Base-by-base conservation (phyloP, 2,113 vertebrate species). In the Arothron firmamentum region DNA sequence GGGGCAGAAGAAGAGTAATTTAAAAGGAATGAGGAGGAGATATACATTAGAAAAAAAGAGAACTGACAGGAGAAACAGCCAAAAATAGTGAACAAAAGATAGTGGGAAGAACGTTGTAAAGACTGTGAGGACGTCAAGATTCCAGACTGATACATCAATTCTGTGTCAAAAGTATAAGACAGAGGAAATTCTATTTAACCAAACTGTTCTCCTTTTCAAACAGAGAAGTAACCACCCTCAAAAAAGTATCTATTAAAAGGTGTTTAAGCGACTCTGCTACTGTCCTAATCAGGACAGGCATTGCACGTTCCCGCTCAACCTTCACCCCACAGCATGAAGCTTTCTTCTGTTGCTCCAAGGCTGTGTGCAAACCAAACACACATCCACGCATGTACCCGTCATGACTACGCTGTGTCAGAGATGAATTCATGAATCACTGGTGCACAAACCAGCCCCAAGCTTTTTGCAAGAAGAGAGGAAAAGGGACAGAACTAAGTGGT, bases 371-470 rank as follows among this genome's bases (percentile, higher is more conserved):
- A 17, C 42, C 1, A 38, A 38, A 23, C 70, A 47, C 59, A 51
- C 60, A 62, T 38, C 20, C 62, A 49, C 46, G 50, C 52, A 11
- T 64, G 53, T 48, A 67, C 52, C 19, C 56, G 17, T 59, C 72
- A 60, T 78, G 85, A 85, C 76, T 78, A 72, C 77, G 65, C 70
- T 54, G n/a, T 70, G 78, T 67, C 67, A 70, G 72, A 74, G 75
- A 65, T 68, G 66, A 87, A 84, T 79, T 85, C 79, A 87, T 88
- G 85, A 88, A 87, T 90, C 83, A 83, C 67, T 80, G 77, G 81
- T 75, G 78, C 75, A 77, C 67, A 13, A 89, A 82, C 85, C 80
- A 79, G 74, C 80, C 74, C 68, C 51, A 9, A 85, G 85, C 73
- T 80, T 75, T 71, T 71, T 77, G 53, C 53, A 43, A 56, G 70